Evolutionary conservation across 2,797 vertebrate species (phyloP), one percentile per base, ranked within the genome.

Genomic region (Scyliorhinus canicula): DNA sequence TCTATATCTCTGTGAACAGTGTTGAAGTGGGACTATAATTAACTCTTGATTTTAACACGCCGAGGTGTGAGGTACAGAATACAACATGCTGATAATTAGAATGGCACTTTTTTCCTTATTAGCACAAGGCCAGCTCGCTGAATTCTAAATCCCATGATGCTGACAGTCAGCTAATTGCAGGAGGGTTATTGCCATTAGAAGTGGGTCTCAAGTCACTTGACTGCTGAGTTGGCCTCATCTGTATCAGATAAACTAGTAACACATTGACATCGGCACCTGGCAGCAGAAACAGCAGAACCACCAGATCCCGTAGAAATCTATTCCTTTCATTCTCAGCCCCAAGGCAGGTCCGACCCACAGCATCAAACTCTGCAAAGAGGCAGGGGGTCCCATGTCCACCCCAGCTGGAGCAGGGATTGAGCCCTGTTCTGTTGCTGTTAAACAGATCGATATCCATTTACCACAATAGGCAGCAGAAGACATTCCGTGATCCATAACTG

Each of bases 21-120:
- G 28, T 3, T 55, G 44, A 52, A 74, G 67, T 52, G 47, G 28
- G 93, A 28, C 93, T 94, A 94, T 94, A 94, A 94, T 94, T 94
- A 94, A 94, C 93, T 94, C 28, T 50, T 69, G 65, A 94, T 94
- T 74, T 94, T 94, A 94, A 21, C 65, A 55, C 93, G 1, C 67
- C 4, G 63, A 94, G 63, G 93, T 74, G 93, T 94, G 31, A 74
- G 12, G 67, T 94, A 69, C 44, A 55, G 44, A 74, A 50, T n/a
- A 74, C 93, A 94, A 74, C 50, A 67, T 47, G 35, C 91, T 69
- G 93, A 94, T 94, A 55, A n/a, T 31, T 28, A 74, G 7, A 74
- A 71, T 52, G 28, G 93, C 67, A 63, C 14, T 44, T 91, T 65
- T 26, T 91, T 44, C 57, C 57, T 44, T 91, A 91, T 91, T 91